phyloP scores from a whole-genome alignment of 2,888 invertebrate species.

The Lithophane socia region DNA sequence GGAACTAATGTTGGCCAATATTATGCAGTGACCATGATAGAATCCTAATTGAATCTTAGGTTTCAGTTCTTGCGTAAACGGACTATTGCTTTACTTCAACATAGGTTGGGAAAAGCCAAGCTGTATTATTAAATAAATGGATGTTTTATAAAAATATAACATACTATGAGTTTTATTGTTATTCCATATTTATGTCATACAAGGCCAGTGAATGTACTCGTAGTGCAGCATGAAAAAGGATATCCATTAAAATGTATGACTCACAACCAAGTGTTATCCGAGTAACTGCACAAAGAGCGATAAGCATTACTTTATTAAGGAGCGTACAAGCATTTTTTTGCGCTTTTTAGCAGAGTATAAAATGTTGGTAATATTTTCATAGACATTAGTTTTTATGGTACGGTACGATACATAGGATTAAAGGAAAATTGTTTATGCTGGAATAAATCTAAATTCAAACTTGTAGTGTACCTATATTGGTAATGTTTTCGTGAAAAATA shows the following conservation, averaged over 20 bases:
- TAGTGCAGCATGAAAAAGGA: slow-evolving; percentile 39
- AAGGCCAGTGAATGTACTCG: slow-evolving; percentile 39
- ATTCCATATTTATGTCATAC: slow-evolving; percentile 32
- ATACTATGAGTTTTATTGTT: slow-evolving; percentile 22
- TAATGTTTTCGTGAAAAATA: slow-evolving; percentile 1
- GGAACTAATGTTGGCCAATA: neutral
- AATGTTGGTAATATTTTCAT: slow-evolving; percentile 28
- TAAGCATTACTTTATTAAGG: slow-evolving; percentile 40
- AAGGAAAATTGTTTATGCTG: neutral
- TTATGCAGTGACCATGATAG: neutral
- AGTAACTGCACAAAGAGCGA: slow-evolving; percentile 34
- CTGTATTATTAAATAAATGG: neutral
- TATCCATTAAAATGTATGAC: slow-evolving; percentile 47
- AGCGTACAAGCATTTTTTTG: slow-evolving; percentile 26
- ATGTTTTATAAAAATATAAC: slow-evolving; percentile 8
- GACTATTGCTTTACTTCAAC: slow-evolving; percentile 1
- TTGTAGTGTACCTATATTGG: neutral
- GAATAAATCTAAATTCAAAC: slow-evolving; percentile 9
- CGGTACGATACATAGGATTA: neutral
- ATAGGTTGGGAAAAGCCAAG: neutral
- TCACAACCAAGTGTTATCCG: slow-evolving; percentile 43
- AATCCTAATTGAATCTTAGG: neutral
- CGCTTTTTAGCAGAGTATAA: slow-evolving; percentile 5
- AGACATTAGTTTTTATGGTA: slow-evolving; percentile 29
- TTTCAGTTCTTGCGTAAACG: neutral